Conservation (phyloP, 2,888 invertebrate genomes). For the Chrysotoxum bicinctum region DNA sequence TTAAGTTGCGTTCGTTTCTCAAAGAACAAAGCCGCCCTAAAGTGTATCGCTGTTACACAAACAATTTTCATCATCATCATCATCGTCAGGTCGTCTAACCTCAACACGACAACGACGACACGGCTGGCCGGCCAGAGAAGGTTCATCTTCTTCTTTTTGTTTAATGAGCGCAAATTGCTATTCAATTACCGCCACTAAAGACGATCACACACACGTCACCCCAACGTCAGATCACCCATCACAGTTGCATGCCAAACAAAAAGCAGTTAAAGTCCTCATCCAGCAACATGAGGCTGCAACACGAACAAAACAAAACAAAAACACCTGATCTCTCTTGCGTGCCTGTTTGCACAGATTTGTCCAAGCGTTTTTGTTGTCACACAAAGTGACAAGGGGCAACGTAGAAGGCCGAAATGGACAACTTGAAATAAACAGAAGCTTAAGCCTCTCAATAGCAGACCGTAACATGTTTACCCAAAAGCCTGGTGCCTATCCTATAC, state of each 20-base stretch:
- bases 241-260: slow-evolving; percentile 17
- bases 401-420: neutral
- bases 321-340: neutral
- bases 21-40: slow-evolving; percentile 70
- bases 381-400: neutral
- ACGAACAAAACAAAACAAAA: slow-evolving; percentile 25
- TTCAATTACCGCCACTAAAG: slow-evolving; percentile 71
- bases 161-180: slow-evolving; percentile 72
- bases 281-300: slow-evolving; percentile 70
- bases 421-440: slow-evolving; percentile 49
- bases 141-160: slow-evolving; percentile 18
- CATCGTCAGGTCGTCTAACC: slow-evolving; percentile 1
- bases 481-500: neutral
- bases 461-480: slow-evolving; percentile 22
- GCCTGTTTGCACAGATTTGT: slow-evolving; percentile 37
- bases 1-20: slow-evolving; percentile 8
- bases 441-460: slow-evolving; percentile 49
- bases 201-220: slow-evolving; percentile 61
- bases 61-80: slow-evolving; percentile 40
- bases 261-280: neutral
- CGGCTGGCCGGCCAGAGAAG: neutral
- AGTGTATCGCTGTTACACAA: slow-evolving; percentile 51
- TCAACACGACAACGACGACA: no score
- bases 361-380: slow-evolving; percentile 36
- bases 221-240: slow-evolving; percentile 45